phyloP scores from a whole-genome alignment of 2,113 vertebrate genomes.

The Hepsetus odoe region DNA sequence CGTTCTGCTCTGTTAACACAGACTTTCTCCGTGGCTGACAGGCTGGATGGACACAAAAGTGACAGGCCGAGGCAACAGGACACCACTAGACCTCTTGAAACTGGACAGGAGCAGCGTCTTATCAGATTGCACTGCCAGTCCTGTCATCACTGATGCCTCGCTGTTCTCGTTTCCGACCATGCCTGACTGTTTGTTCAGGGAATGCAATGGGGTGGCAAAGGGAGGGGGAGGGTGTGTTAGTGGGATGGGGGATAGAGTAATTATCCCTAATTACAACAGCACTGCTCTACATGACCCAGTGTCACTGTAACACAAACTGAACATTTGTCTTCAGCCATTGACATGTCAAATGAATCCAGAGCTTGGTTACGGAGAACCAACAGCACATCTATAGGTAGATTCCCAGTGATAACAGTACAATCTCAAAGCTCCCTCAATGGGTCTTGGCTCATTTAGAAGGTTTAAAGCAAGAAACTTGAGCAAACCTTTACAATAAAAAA shows the following conservation, averaged over 20 bases:
- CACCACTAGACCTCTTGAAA: constrained; percentile 45
- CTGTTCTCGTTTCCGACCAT: constrained; percentile 34
- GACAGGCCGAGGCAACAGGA: constrained; percentile 36
- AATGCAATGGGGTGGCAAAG: neutral
- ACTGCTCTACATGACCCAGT: constrained; percentile 39
- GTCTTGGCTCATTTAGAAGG: neutral
- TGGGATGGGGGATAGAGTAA: constrained; percentile 29
- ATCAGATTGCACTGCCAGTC: constrained; percentile 46
- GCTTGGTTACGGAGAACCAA: neutral
- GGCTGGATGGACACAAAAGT: constrained; percentile 31
- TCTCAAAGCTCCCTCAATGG: neutral
- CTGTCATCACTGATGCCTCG: constrained; percentile 36
- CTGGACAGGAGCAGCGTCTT: constrained; percentile 40
- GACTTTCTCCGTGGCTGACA: constrained; percentile 40
- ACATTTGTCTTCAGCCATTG: constrained; percentile 19
- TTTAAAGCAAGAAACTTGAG: too few relatives aligned
- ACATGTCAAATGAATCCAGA: constrained; percentile 9
- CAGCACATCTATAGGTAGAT: neutral
- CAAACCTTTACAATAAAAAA: too few relatives aligned
- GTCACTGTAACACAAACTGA: constrained; percentile 38
- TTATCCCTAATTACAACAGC: constrained; percentile 47
- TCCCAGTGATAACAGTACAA: neutral
- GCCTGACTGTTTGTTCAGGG: constrained; percentile 32
- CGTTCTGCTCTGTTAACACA: constrained; percentile 27
- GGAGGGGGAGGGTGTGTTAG: neutral